phyloP scores from a whole-genome alignment of 2,888 invertebrate species.

The Hipparchia sbordonii region DNA sequence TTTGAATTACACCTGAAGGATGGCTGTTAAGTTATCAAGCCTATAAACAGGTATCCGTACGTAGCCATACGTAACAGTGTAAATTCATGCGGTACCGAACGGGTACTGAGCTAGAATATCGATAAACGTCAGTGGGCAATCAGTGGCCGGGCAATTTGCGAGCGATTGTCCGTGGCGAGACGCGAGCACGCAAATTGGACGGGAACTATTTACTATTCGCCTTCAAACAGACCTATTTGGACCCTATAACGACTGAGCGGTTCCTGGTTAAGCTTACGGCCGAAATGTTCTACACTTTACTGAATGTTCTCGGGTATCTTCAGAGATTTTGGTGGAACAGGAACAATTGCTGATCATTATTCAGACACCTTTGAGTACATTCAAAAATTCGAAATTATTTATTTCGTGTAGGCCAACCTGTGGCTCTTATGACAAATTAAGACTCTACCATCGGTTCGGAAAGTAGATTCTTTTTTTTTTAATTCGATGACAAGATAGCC shows the following conservation, averaged over 20 bases:
- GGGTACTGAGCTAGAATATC: slow-evolving; percentile 62
- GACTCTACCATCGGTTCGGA: too few species aligned
- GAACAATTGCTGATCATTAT: neutral
- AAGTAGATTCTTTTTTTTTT: too few species aligned
- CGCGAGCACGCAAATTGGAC: slow-evolving; percentile 71
- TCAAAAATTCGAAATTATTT: too few species aligned
- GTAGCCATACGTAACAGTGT: slow-evolving; percentile 34
- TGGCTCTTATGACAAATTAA: too few species aligned
- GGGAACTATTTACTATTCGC: slow-evolving; percentile 59
- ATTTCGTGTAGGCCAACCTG: too few species aligned
- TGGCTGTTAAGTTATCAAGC: too few species aligned
- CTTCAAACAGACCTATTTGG: slow-evolving; percentile 63
- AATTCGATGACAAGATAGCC: too few species aligned
- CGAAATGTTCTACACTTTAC: neutral
- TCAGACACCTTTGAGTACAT: too few species aligned
- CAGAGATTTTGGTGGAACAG: too few species aligned
- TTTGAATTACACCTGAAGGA: too few species aligned
- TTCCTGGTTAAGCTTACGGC: slow-evolving; percentile 31
- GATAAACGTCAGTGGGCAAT: slow-evolving; percentile 77
- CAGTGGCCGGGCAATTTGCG: slow-evolving; percentile 75
- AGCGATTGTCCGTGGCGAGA: slow-evolving; percentile 77
- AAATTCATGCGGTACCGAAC: slow-evolving; percentile 33
- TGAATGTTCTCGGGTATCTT: too few species aligned
- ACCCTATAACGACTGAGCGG: slow-evolving; percentile 45
- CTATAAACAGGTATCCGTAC: neutral